A percentile compares a stretch with the other conserved stretches of the same genome.
These are phyloP conservation scores for Caloenas nicobarica DNA, from an alignment of 2,113 vertebrate species.

Conservation along the genomic window DNA sequence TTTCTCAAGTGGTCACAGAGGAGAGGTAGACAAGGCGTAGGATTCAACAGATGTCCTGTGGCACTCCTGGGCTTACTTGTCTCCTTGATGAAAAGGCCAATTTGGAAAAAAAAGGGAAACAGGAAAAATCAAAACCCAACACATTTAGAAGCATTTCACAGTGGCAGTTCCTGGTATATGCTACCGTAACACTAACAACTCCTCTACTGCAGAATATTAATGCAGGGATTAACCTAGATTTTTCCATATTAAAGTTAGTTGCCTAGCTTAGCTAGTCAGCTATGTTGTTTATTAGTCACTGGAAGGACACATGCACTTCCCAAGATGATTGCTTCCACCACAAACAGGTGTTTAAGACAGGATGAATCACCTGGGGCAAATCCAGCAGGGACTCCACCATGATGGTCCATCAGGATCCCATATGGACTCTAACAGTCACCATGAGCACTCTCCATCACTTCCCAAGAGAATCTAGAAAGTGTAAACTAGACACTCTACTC, in stretches of 20 bases:
- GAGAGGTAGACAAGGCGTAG: background rate
- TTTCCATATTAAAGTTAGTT: background rate
- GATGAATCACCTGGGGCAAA: background rate
- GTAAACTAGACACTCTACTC: no score
- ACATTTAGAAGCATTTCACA: background rate
- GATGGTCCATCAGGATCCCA: background rate
- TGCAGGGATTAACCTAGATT: background rate
- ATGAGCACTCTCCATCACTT: background rate
- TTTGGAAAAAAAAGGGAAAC: background rate
- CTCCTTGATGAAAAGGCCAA: background rate
- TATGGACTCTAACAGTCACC: background rate
- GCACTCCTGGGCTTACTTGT: background rate
- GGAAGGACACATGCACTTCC: background rate
- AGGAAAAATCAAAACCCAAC: background rate
- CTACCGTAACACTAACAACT: background rate
- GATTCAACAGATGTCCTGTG: background rate
- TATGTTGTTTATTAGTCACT: background rate
- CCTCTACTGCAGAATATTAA: background rate
- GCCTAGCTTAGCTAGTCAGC: background rate
- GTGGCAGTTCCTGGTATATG: background rate
- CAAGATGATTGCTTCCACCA: background rate
- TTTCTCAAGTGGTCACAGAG: background rate
- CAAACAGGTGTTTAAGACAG: background rate
- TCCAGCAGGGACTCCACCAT: background rate
- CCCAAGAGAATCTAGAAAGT: background rate